Evolutionary conservation across 2,888 invertebrate species (phyloP).

Genomic region (Aleiodes alternator): DNA sequence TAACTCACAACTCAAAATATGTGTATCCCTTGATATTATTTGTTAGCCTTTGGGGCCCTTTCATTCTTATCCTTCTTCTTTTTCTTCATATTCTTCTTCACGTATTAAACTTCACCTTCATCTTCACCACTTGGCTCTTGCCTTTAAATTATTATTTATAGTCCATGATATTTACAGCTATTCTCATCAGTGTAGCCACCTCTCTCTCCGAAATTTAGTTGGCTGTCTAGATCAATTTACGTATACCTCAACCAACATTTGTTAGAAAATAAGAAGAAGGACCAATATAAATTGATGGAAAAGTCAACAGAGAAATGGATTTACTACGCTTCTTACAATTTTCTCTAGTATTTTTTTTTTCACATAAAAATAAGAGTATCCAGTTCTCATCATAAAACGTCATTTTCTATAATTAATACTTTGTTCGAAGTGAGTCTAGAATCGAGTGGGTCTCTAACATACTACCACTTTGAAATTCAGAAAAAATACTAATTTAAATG

Average conservation of each 20-base stretch:
- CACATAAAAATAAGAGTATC: neutral
- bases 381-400: slow-evolving; percentile 26
- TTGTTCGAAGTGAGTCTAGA: neutral
- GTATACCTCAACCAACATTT: neutral
- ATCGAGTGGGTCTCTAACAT: no score
- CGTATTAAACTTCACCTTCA: slow-evolving; percentile 12
- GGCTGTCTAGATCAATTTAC: slow-evolving; percentile 42
- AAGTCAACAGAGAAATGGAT: slow-evolving; percentile 13
- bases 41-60: slow-evolving; percentile 26
- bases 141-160: slow-evolving; percentile 67
- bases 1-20: slow-evolving; percentile 25
- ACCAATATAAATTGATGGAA: slow-evolving; percentile 4
- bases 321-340: slow-evolving; percentile 8
- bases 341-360: slow-evolving; percentile 16
- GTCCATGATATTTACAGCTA: slow-evolving; percentile 59
- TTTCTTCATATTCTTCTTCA: slow-evolving; percentile 34
- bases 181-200: slow-evolving; percentile 46
- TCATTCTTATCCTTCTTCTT: neutral
- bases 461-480: no score
- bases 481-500: neutral
- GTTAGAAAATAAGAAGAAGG: neutral
- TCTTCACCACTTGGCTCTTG: slow-evolving; percentile 44
- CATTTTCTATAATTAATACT: slow-evolving; percentile 4
- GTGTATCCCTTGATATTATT: slow-evolving; percentile 35
- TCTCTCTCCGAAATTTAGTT: slow-evolving; percentile 33